Conservation (phyloP, 2,888 invertebrate genomes). For the Pediacus dermestoides region DNA sequence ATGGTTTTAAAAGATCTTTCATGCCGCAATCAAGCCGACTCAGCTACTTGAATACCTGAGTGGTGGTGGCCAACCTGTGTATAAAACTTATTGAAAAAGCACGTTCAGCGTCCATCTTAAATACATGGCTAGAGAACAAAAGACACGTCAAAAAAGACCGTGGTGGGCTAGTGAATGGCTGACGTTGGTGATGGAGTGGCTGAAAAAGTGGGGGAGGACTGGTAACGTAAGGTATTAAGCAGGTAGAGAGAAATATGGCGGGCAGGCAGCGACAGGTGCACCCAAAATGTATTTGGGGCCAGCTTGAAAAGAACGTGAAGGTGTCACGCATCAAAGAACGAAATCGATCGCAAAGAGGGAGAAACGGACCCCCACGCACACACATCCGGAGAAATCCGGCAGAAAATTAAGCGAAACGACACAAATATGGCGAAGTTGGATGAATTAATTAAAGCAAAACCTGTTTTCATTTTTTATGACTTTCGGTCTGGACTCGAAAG, state of each 20-base stretch:
- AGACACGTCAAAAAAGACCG: constrained; percentile 25
- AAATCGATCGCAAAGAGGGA: constrained; percentile 34
- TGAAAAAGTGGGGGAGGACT: no score
- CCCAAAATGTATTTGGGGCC: constrained; percentile 14
- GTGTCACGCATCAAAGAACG: constrained; percentile 36
- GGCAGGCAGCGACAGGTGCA: constrained; percentile 25
- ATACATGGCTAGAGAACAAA: constrained; percentile 33
- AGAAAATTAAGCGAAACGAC: no score
- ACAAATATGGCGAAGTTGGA: no score
- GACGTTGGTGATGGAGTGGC: no score
- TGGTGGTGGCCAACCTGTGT: constrained; percentile 36
- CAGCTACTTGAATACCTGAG: constrained; percentile 41
- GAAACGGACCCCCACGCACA: no score
- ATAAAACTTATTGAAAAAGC: constrained; percentile 39
- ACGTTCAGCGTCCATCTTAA: constrained; percentile 37
- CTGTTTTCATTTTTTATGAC: no score
- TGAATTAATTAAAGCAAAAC: no score
- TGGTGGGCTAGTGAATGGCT: no score
- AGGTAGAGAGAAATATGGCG: constrained; percentile 28
- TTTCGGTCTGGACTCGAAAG: no score
- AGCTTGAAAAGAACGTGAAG: constrained; percentile 26
- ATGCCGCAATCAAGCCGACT: constrained; percentile 38
- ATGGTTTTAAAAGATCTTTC: constrained; percentile 39
- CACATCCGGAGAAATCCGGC: no score
- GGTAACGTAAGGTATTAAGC: constrained; percentile 25